Base-by-base conservation (phyloP, 2,888 invertebrate species). In the Nebria salina region DNA sequence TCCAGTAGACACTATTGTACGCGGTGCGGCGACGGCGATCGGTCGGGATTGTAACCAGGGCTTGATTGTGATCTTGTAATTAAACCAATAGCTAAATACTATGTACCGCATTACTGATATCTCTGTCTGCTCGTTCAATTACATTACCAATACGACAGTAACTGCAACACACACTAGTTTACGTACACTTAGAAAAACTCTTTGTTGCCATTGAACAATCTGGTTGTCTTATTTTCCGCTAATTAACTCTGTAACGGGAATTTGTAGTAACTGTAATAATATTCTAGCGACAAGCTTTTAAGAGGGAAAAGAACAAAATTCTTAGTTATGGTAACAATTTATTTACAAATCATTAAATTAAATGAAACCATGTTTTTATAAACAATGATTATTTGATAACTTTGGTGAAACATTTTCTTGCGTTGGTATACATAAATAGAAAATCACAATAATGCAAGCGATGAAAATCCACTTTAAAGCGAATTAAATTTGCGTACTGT, bases 51-150 rank as follows among this genome's bases (percentile, higher is more conserved):
- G 13, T 54, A 54, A 54, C 54, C 13, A 54, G 70, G 20, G 70
- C 34, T 70, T 70, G 70, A 70, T 70, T 70, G 70, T 20, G 70
- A 70, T 70, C 70, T 70, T 6, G 70, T 70, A 70, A 70, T 70
- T 70, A 70, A 70, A 70, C 70, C 70, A 34, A 2, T 70, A 11
- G 70, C 70, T 25, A 70, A 70, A 70, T 20, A 70, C 70, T 70
- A 25, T 11, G 25, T 70, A 70, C 34, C 70, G 34, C 26, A n/a
- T 26, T 15, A 26, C 34, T 20, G 70, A 1, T 11, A 25, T 34
- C 70, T 70, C 20, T 70, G 34, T 54, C 13, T 54, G 54, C 54
- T 54, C 6, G 54, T 54, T 54, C 54, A 54, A 54, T 54, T 54
- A 54, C 54, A 54, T 54, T 54, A 13, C 54, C 54, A 54, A 54